phyloP scores from a whole-genome alignment of 2,797 vertebrate species.

The Squalus acanthias region DNA sequence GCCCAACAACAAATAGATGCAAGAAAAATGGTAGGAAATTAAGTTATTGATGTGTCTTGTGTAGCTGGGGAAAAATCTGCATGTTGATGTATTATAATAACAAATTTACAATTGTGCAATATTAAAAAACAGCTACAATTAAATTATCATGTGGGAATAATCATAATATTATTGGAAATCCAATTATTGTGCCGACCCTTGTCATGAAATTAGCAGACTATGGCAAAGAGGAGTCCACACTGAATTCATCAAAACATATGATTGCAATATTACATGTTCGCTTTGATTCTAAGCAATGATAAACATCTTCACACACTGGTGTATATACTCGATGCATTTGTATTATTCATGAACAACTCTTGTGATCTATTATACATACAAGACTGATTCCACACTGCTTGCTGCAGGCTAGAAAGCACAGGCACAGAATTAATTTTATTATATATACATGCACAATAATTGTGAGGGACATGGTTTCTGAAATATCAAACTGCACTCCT shows the following conservation, averaged over 20 bases:
- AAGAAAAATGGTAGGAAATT: slow-evolving; percentile 90
- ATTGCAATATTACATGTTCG: slow-evolving; percentile 99
- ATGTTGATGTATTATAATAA: slow-evolving; percentile 98
- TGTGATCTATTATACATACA: slow-evolving; percentile 99
- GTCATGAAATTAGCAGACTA: slow-evolving; percentile 98
- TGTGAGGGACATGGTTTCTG: slow-evolving; percentile 80
- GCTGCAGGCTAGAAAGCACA: slow-evolving; percentile 82
- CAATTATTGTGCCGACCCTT: slow-evolving; percentile 98
- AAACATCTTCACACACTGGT: slow-evolving; percentile 89
- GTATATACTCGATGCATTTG: slow-evolving; percentile 84
- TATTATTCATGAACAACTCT: slow-evolving; percentile 99
- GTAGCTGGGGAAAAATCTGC: slow-evolving; percentile 84
- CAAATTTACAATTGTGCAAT: slow-evolving; percentile 98
- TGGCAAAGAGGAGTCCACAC: slow-evolving; percentile 96
- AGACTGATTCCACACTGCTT: slow-evolving; percentile 93
- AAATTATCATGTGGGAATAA: slow-evolving; percentile 99
- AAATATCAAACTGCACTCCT: slow-evolving; percentile 82
- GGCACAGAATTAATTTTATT: slow-evolving; percentile 99
- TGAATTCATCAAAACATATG: slow-evolving; percentile 99
- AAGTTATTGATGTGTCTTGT: slow-evolving; percentile 94
- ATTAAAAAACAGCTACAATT: slow-evolving; percentile 99
- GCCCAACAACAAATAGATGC: slow-evolving; percentile 72
- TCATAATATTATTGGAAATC: slow-evolving; percentile 99
- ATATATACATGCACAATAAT: slow-evolving; percentile 98
- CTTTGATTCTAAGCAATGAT: slow-evolving; percentile 99